These are phyloP conservation scores for Bellardia bayeri DNA, from an alignment of 2,888 invertebrate species.

Conservation along the genomic window DNA sequence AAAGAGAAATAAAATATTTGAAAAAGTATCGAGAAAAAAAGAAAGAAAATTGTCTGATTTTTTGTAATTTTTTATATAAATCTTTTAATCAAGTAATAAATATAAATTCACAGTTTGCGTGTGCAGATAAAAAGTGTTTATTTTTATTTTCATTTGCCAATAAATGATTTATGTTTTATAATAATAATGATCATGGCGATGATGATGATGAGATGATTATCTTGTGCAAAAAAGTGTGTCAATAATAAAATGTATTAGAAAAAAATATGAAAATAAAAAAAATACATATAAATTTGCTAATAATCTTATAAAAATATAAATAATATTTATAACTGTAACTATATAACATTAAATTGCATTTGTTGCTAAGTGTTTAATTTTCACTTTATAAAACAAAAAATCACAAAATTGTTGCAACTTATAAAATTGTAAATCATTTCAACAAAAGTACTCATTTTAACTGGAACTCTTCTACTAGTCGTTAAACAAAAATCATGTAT, in stretches of 20 bases:
- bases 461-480: constrained; percentile 20
- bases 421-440: constrained; percentile 26
- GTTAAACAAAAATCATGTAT: constrained; percentile 28
- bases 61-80: not conserved
- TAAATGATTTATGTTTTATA: constrained; percentile 39
- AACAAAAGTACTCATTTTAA: constrained; percentile 1
- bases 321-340: constrained; percentile 7
- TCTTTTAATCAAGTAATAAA: constrained; percentile 3
- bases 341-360: constrained; percentile 37
- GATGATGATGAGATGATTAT: constrained; percentile 57
- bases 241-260: constrained; percentile 42
- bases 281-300: constrained; percentile 12
- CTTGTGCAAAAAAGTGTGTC: constrained; percentile 67
- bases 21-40: not conserved
- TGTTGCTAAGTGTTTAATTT: constrained; percentile 17
- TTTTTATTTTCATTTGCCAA: constrained; percentile 22
- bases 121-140: constrained; percentile 13
- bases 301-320: constrained; percentile 33
- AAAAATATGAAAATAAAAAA: constrained; percentile 16
- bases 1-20: not conserved
- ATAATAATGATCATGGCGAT: constrained; percentile 31
- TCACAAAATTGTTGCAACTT: constrained; percentile 14
- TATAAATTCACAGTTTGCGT: constrained; percentile 43
- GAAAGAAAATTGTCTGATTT: not conserved
- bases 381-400: not conserved